phyloP scores from a whole-genome alignment of 2,888 invertebrate species.

The Hymenopus coronatus region DNA sequence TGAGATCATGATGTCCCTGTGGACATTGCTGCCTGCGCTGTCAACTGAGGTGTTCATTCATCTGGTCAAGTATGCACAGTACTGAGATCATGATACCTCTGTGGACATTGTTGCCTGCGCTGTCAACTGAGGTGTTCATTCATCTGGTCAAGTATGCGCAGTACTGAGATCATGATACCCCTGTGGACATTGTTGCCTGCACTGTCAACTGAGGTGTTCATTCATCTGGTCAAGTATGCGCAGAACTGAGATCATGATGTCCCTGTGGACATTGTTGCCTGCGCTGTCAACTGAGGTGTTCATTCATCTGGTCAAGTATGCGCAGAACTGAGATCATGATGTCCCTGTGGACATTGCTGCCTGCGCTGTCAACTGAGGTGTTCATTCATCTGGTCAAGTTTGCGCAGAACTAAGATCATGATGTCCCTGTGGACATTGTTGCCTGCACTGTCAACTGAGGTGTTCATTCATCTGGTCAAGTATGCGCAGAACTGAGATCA shows the following conservation, averaged over 20 bases:
- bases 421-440: constrained; percentile 84
- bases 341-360: constrained; percentile 82
- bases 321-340: constrained; percentile 57
- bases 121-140: too few relatives aligned
- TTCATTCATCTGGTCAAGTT: constrained; percentile 50
- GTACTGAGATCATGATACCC: constrained; percentile 65
- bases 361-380: constrained; percentile 72
- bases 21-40: too few relatives aligned
- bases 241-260: constrained; percentile 62
- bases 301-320: constrained; percentile 42
- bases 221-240: constrained; percentile 40
- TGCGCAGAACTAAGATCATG: constrained; percentile 51
- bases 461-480: constrained; percentile 54
- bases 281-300: constrained; percentile 76
- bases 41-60: too few relatives aligned
- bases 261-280: constrained; percentile 80
- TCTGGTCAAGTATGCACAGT: too few relatives aligned
- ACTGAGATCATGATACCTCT: too few relatives aligned
- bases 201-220: constrained; percentile 72
- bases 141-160: too few relatives aligned
- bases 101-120: too few relatives aligned
- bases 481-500: not conserved
- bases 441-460: constrained; percentile 71
- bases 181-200: constrained; percentile 80
- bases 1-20: too few relatives aligned